Evolutionary conservation across 2,113 vertebrate species (phyloP).

Genomic region (Thermophis baileyi): DNA sequence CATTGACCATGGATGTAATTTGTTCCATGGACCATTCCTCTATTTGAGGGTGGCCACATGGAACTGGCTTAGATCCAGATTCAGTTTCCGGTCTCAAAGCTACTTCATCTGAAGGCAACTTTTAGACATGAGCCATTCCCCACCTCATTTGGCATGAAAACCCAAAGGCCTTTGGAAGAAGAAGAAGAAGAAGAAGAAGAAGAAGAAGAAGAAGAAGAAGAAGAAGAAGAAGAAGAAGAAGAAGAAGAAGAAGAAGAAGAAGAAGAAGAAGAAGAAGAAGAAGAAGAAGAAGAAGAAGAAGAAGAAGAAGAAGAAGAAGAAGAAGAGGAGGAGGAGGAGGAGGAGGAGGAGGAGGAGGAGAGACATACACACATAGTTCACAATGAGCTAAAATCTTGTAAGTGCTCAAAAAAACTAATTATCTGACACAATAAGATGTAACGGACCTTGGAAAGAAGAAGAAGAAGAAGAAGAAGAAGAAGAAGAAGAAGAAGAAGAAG

Average conservation of each 20-base stretch:
- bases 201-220: rapidly evolving
- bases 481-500: too few species aligned
- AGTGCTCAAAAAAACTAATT: neutral
- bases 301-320: too few species aligned
- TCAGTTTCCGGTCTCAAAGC: neutral
- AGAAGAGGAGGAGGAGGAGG: rapidly evolving
- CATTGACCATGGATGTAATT: neutral
- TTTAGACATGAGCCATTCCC: neutral
- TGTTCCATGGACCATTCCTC: neutral
- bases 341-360: too few species aligned
- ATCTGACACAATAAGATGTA: neutral
- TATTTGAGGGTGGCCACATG: neutral
- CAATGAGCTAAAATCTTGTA: too few species aligned
- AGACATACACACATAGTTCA: too few species aligned
- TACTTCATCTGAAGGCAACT: neutral
- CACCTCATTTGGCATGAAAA: neutral
- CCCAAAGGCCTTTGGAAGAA: too few species aligned
- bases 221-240: rapidly evolving
- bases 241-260: rapidly evolving
- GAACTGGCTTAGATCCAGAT: neutral
- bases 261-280: too few species aligned
- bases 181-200: too few species aligned
- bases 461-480: too few species aligned
- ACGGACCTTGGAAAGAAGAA: neutral
- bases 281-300: too few species aligned